A percentile compares a stretch with the other conserved stretches of the same genome.
Evolutionary conservation across 2,113 vertebrate species (phyloP).

Genomic region (Seriola rivoliana): DNA sequence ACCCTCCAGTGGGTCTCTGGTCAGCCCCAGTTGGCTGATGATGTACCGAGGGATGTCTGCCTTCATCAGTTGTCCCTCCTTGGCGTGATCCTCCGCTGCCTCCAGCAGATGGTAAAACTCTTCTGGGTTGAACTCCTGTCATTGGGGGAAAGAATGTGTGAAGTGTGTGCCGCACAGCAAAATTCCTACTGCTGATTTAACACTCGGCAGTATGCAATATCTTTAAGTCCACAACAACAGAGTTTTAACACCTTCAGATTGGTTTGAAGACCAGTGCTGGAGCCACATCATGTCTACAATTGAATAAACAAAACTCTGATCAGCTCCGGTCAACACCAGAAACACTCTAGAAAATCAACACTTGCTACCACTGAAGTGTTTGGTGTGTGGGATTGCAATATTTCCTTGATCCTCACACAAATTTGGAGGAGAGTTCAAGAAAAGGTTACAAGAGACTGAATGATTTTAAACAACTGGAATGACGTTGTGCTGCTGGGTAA

Average conservation of each 20-base stretch:
- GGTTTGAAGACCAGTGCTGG: not conserved
- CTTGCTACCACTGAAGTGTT: not conserved
- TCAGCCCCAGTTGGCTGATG: slow-evolving; percentile 96
- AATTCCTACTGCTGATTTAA: not conserved
- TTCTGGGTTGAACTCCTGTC: slow-evolving; percentile 97
- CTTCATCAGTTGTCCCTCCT: slow-evolving; percentile 98
- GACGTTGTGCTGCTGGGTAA: not conserved
- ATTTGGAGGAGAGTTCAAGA: not conserved
- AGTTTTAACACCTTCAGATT: slow-evolving; percentile 24
- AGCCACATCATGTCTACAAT: not conserved
- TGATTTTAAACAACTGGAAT: no score
- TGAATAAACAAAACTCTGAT: not conserved
- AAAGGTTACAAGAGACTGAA: not conserved
- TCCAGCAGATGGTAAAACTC: slow-evolving; percentile 99
- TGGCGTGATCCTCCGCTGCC: slow-evolving; percentile 98
- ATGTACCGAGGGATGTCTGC: slow-evolving; percentile 98
- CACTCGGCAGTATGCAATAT: not conserved
- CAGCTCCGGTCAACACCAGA: not conserved
- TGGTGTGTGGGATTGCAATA: not conserved
- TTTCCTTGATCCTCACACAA: not conserved
- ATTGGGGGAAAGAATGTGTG: not conserved
- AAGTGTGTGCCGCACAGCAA: not conserved
- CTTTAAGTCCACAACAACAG: not conserved
- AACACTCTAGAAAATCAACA: no score
- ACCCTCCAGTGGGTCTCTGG: slow-evolving; percentile 98